Evolutionary conservation across 2,888 invertebrate species (phyloP).

Genomic region (Druceiella hillmani): DNA sequence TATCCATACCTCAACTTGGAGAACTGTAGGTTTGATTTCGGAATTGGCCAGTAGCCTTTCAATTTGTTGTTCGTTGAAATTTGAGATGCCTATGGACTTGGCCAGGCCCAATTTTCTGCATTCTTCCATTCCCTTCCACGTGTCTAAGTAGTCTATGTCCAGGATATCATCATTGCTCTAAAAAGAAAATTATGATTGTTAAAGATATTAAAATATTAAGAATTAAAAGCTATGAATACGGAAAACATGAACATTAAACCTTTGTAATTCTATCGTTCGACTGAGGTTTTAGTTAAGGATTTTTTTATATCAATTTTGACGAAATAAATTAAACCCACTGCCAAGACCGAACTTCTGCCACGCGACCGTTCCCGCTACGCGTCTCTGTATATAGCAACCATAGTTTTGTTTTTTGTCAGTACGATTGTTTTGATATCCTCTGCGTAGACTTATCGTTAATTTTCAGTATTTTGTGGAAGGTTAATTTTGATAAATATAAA

Average conservation of each 20-base stretch:
- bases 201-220: no score
- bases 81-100: conserved; percentile 63
- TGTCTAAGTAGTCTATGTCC: conserved; percentile 64
- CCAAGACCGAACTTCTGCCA: no score
- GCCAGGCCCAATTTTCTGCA: conserved; percentile 59
- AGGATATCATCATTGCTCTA: conserved; percentile 33
- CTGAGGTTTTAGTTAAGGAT: no score
- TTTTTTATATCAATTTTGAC: no score
- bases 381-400: no score
- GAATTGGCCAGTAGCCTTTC: conserved; percentile 56
- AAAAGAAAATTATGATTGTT: conserved; percentile 13
- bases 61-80: conserved; percentile 72
- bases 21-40: conserved; percentile 53
- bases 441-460: no score
- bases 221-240: neutral
- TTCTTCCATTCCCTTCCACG: conserved; percentile 69
- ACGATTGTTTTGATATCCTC: no score
- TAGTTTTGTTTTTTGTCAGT: no score
- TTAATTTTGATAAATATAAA: no score
- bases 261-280: neutral
- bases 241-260: neutral
- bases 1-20: conserved; percentile 49
- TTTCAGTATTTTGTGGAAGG: no score
- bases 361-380: no score
- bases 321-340: no score